A percentile compares a stretch with the other conserved stretches of the same genome.
These are phyloP conservation scores for Chaetodon trifascialis DNA, from an alignment of 2,113 vertebrate species.

Conservation along the genomic window DNA sequence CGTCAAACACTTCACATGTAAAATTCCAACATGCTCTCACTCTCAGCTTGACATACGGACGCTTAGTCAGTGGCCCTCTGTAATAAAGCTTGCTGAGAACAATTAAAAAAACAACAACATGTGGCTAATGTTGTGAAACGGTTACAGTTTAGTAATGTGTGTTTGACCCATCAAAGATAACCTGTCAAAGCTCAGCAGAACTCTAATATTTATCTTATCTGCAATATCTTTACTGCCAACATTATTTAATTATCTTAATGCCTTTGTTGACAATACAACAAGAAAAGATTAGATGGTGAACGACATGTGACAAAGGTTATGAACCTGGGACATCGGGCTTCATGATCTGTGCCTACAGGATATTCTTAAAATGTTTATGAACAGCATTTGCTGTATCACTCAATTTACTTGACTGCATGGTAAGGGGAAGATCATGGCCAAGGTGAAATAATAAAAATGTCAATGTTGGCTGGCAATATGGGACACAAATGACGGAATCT, in stretches of 20 bases:
- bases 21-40: background rate
- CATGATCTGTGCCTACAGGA: too few relatives aligned
- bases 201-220: background rate
- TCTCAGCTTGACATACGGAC: too few relatives aligned
- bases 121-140: too few relatives aligned
- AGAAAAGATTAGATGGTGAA: background rate
- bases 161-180: too few relatives aligned
- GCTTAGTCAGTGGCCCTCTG: too few relatives aligned
- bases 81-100: too few relatives aligned
- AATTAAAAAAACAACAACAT: too few relatives aligned
- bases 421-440: background rate
- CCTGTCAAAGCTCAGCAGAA: slow-evolving; percentile 4
- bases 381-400: background rate
- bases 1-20: slow-evolving; percentile 8
- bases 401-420: background rate
- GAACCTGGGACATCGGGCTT: too few relatives aligned
- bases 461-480: background rate
- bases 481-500: slow-evolving; percentile 12
- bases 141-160: too few relatives aligned
- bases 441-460: background rate
- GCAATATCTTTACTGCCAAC: background rate
- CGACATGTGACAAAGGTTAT: too few relatives aligned
- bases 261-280: background rate
- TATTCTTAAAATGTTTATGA: background rate
- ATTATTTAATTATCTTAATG: background rate